Evolutionary conservation across 2,888 invertebrate genomes (phyloP).

Genomic region (Lithophane ornitopus): DNA sequence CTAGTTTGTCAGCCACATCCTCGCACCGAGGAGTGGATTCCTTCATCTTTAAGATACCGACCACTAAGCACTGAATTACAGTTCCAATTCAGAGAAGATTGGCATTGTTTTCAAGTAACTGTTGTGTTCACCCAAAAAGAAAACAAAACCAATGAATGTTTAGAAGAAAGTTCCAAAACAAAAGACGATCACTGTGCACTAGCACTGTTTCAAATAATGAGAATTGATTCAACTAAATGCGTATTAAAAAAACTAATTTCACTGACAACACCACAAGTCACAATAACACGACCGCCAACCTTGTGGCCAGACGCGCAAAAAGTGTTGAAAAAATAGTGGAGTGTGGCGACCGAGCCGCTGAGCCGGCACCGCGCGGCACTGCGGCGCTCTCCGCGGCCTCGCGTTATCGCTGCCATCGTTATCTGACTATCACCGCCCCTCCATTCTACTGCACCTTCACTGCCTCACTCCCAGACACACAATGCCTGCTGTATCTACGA

Average conservation of each 20-base stretch:
- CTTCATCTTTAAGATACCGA: slow-evolving; percentile 84
- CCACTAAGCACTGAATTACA: slow-evolving; percentile 61
- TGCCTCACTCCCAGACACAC: slow-evolving; percentile 64
- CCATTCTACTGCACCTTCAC: slow-evolving; percentile 76
- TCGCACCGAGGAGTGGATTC: slow-evolving; percentile 93
- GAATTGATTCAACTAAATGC: slow-evolving; percentile 14
- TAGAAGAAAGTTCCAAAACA: slow-evolving; percentile 8
- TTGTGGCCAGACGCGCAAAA: slow-evolving; percentile 75
- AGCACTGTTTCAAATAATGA: slow-evolving; percentile 15
- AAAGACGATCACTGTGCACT: slow-evolving; percentile 13
- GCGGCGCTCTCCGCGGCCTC: slow-evolving; percentile 73
- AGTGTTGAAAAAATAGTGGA: slow-evolving; percentile 63
- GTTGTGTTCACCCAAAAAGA: slow-evolving; percentile 48
- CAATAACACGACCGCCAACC: slow-evolving; percentile 70
- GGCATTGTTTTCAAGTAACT: slow-evolving; percentile 56
- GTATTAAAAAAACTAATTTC: slow-evolving; percentile 48
- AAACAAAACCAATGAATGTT: slow-evolving; percentile 22
- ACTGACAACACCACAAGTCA: slow-evolving; percentile 52
- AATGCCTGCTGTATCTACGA: slow-evolving; percentile 68
- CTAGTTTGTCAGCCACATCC: slow-evolving; percentile 94
- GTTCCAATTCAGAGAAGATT: slow-evolving; percentile 47
- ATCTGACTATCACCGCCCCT: slow-evolving; percentile 84
- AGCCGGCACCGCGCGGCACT: slow-evolving; percentile 59
- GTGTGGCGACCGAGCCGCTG: slow-evolving; percentile 54
- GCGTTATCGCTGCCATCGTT: slow-evolving; percentile 83